These are phyloP conservation scores for Macrobrachium rosenbergii DNA, from an alignment of 1,140 invertebrate species.

Conservation along the genomic window DNA sequence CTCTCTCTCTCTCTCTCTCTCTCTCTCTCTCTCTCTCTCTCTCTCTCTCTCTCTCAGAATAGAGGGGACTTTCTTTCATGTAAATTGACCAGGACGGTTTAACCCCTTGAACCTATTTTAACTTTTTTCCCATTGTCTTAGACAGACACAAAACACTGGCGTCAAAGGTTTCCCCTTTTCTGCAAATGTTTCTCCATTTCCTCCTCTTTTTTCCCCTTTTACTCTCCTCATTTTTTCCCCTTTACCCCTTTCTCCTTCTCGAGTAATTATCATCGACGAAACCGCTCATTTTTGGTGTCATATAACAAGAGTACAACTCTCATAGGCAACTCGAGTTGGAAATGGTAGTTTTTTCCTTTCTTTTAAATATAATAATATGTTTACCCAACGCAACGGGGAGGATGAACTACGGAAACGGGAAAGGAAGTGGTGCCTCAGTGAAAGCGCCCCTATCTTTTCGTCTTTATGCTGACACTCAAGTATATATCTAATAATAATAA, in stretches of 20 bases:
- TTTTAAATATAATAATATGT: too few species aligned
- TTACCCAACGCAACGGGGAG: too few species aligned
- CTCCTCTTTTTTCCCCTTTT: conserved; percentile 12
- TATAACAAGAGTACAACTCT: conserved; percentile 33
- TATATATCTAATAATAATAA: too few species aligned
- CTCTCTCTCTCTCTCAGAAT: neutral
- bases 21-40: neutral
- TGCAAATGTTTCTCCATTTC: conserved; percentile 52
- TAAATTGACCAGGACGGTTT: too few species aligned
- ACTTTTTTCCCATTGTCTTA: conserved; percentile 3
- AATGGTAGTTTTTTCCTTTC: conserved; percentile 6
- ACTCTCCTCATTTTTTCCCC: conserved; percentile 37
- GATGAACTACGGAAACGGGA: too few species aligned
- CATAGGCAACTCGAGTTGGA: conserved; percentile 47
- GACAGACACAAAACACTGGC: conserved; percentile 44
- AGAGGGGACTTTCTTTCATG: too few species aligned
- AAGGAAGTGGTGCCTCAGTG: too few species aligned
- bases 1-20: too few species aligned
- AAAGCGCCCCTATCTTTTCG: too few species aligned
- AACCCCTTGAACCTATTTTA: too few species aligned
- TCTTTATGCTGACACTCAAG: too few species aligned
- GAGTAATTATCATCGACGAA: conserved; percentile 57
- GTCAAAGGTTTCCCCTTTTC: conserved; percentile 23
- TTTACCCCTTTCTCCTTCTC: conserved; percentile 36
- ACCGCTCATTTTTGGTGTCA: conserved; percentile 52